Conservation (phyloP, 1,140 invertebrate species). For the Drosophila arawakana region DNA sequence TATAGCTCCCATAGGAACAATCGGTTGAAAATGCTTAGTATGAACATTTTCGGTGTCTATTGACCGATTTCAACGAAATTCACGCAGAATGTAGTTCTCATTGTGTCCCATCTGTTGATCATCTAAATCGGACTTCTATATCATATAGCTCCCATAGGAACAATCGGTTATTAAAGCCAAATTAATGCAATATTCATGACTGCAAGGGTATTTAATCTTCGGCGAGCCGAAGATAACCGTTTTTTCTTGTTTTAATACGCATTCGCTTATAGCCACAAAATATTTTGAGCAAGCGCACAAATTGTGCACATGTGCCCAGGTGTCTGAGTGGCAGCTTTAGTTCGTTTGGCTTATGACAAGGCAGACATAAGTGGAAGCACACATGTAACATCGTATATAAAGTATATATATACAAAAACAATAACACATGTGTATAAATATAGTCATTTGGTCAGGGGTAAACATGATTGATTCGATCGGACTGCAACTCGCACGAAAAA, state of each 20-base stretch:
- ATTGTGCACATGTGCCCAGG: constrained; percentile 35
- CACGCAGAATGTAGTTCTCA: too few species aligned
- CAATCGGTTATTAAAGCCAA: too few species aligned
- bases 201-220: too few species aligned
- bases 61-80: too few species aligned
- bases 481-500: constrained; percentile 9
- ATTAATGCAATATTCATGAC: too few species aligned
- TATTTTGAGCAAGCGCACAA: constrained; percentile 12
- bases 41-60: too few species aligned
- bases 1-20: too few species aligned
- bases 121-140: too few species aligned
- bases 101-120: too few species aligned
- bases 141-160: too few species aligned
- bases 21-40: too few species aligned
- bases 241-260: background rate
- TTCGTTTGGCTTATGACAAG: constrained; percentile 19
- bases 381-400: background rate
- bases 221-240: too few species aligned
- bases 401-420: background rate
- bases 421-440: constrained; percentile 12
- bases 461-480: constrained; percentile 68
- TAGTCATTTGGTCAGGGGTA: constrained; percentile 15
- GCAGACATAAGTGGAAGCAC: constrained; percentile 12
- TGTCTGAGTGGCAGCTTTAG: constrained; percentile 27
- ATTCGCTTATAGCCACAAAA: constrained; percentile 3